phyloP scores from a whole-genome alignment of 2,113 vertebrate species.

The Caracal caracal region DNA sequence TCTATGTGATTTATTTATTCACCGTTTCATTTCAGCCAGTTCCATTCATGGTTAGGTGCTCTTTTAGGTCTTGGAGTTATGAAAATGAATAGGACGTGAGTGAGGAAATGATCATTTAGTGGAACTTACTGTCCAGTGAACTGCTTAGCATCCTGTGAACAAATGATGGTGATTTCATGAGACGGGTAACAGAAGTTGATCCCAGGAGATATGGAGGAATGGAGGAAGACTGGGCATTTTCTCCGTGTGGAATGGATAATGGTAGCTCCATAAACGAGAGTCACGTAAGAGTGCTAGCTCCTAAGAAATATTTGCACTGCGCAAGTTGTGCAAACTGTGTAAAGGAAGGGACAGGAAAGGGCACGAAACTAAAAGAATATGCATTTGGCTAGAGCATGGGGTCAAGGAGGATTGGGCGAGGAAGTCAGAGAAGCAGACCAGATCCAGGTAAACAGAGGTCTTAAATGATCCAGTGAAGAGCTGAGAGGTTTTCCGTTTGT shows the following conservation, averaged over 20 bases:
- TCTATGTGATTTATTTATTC: not conserved
- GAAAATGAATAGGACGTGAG: not conserved
- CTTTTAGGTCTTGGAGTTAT: not conserved
- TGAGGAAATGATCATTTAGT: not conserved
- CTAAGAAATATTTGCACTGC: not conserved
- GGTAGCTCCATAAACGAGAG: not conserved
- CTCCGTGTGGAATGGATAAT: not conserved
- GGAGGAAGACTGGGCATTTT: not conserved
- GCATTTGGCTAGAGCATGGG: not conserved
- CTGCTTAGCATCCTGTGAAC: not conserved
- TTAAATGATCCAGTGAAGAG: not conserved
- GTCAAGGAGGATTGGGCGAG: not conserved
- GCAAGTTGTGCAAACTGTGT: not conserved
- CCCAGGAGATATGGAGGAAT: not conserved
- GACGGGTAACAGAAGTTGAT: not conserved
- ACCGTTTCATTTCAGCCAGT: not conserved
- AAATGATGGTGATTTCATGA: conserved; percentile 16
- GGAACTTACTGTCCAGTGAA: not conserved
- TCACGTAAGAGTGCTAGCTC: not conserved
- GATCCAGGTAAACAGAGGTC: not conserved
- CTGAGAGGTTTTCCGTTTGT: not conserved
- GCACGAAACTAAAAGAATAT: not conserved
- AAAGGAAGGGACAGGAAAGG: not conserved
- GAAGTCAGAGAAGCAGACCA: not conserved
- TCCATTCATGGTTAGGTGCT: not conserved